Evolutionary conservation across 2,113 vertebrate genomes (phyloP).

Genomic region (Oryzias celebensis): DNA sequence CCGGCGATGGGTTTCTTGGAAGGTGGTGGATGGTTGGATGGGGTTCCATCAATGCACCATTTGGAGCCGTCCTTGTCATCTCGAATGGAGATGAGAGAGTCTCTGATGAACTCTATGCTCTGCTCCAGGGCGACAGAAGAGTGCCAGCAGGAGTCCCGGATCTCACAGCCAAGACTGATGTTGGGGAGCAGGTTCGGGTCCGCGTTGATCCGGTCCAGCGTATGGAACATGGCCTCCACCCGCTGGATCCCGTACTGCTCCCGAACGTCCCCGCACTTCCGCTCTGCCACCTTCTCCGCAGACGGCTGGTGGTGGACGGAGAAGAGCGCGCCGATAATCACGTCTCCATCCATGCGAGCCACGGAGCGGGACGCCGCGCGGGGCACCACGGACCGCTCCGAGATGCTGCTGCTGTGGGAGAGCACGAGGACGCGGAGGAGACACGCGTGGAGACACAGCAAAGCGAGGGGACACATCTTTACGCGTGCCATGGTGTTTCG

Average conservation of each 20-base stretch:
- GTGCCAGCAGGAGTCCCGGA: conserved; percentile 98
- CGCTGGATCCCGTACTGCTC: conserved; percentile 99
- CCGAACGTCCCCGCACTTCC: conserved; percentile 95
- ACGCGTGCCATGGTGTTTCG: conserved; percentile 75
- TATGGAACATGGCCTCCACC: conserved; percentile 98
- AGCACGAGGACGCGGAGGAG: conserved; percentile 58
- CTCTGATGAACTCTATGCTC: conserved; percentile 98
- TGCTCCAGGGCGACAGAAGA: conserved; percentile 97
- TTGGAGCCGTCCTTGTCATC: conserved; percentile 92
- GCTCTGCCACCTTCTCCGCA: conserved; percentile 93
- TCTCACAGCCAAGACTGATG: conserved; percentile 96
- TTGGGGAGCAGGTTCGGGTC: conserved; percentile 92
- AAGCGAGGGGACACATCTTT: conserved; percentile 83
- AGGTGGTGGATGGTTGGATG: conserved; percentile 79
- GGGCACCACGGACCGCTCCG: conserved; percentile 74
- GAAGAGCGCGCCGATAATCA: conserved; percentile 98
- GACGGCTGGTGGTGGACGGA: conserved; percentile 98
- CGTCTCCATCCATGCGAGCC: conserved; percentile 96
- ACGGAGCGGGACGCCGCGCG: conserved; percentile 86
- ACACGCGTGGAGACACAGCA: conserved; percentile 79
- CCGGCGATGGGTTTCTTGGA: conserved; percentile 95
- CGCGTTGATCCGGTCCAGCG: conserved; percentile 94
- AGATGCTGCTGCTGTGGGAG: conserved; percentile 61
- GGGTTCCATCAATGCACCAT: conserved; percentile 88
- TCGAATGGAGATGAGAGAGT: conserved; percentile 95